Conservation (phyloP, 2,888 invertebrate species). For the Eristalinus aeneus region DNA sequence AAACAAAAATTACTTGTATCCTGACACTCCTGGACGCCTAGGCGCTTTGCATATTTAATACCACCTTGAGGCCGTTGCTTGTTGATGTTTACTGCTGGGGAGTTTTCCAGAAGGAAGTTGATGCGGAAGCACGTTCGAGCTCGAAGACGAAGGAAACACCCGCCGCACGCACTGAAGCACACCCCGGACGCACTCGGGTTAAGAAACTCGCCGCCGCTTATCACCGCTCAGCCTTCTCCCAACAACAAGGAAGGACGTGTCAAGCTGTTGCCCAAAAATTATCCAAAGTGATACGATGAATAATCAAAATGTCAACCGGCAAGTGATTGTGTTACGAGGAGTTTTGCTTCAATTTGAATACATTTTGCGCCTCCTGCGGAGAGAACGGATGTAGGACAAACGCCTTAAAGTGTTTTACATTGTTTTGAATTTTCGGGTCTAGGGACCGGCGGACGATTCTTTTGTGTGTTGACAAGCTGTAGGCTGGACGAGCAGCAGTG, state of each 20-base stretch:
- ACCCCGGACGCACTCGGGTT: background rate
- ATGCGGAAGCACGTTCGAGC: constrained; percentile 15
- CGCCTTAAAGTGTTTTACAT: constrained; percentile 39
- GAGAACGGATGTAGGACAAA: constrained; percentile 25
- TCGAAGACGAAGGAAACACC: constrained; percentile 3
- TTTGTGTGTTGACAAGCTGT: background rate
- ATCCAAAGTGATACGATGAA: constrained; percentile 62
- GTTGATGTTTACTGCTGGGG: constrained; percentile 35
- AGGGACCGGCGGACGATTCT: background rate
- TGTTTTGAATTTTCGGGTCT: constrained; percentile 23
- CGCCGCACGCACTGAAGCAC: background rate
- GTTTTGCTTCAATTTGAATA: constrained; percentile 49
- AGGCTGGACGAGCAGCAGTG: too few relatives aligned
- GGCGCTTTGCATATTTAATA: constrained; percentile 50
- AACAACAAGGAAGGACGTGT: constrained; percentile 37
- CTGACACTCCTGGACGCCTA: constrained; percentile 15
- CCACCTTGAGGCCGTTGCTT: constrained; percentile 1
- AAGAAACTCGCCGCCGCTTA: background rate
- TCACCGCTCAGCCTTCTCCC: background rate
- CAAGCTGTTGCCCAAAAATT: constrained; percentile 58
- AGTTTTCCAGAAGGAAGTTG: background rate
- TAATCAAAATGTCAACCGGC: constrained; percentile 61
- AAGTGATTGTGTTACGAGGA: constrained; percentile 45
- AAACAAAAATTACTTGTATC: constrained; percentile 7
- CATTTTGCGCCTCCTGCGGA: constrained; percentile 14